Percentiles rank a stretch among this genome's conserved stretches.
Evolutionary conservation across 2,888 invertebrate genomes (phyloP).

Genomic region (Taenaris catops): DNA sequence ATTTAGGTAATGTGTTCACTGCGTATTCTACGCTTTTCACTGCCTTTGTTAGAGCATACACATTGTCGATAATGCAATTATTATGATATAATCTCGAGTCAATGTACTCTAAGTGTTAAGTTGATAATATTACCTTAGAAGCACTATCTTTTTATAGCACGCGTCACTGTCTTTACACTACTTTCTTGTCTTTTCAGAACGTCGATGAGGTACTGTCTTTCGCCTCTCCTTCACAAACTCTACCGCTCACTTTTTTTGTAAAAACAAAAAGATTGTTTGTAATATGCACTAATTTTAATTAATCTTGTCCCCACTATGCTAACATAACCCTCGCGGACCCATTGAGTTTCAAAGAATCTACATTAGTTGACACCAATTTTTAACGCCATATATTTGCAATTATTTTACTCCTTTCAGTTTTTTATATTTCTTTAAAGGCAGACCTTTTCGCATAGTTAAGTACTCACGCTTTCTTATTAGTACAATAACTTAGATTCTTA

Average conservation of each 20-base stretch:
- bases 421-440: conserved; percentile 4
- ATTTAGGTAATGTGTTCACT: no score
- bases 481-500: conserved; percentile 6
- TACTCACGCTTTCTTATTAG: conserved; percentile 5
- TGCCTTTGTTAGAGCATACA: no score
- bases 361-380: conserved; percentile 5
- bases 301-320: conserved; percentile 18
- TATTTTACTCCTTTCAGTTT: conserved; percentile 8
- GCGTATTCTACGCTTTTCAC: no score
- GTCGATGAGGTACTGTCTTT: conserved; percentile 79
- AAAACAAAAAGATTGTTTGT: conserved; percentile 33
- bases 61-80: no score
- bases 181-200: conserved; percentile 81
- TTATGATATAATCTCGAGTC: no score
- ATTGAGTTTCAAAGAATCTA: not conserved
- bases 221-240: conserved; percentile 50
- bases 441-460: conserved; percentile 2
- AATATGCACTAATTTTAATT: conserved; percentile 45
- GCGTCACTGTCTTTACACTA: conserved; percentile 62
- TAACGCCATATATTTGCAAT: conserved; percentile 3
- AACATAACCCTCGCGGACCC: conserved; percentile 5
- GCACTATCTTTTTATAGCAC: conserved; percentile 34
- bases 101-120: no score
- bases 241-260: conserved; percentile 51
- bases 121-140: conserved; percentile 1